Evolutionary conservation across 2,797 vertebrate genomes (phyloP), one percentile per base, ranked within the genome.

Genomic region (Gymnocypris eckloni): DNA sequence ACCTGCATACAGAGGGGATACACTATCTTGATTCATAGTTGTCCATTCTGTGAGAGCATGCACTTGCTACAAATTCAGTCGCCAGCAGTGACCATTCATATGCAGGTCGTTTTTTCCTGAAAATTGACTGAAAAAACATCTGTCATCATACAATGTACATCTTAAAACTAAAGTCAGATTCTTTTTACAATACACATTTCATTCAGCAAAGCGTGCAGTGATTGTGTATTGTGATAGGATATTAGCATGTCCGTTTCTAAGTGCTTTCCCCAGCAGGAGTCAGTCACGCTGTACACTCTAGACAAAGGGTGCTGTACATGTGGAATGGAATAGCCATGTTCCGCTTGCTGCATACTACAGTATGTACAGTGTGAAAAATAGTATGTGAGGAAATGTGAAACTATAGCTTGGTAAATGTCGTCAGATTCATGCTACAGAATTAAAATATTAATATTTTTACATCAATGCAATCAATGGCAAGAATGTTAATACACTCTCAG

Each of bases 1-100:
- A 69, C 86, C 81, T 79, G 82, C 56, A 81, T 66, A 18, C 5
- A 75, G 75, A 77, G 20, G 59, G 54, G 12, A 56, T 45, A n/a
- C 15, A 12, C 28, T 28, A 45, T 45, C n/a, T 79, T 45, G 54
- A 64, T 28, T 64, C 16, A 39, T 28, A 11, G n/a, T 6, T 41
- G 25, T 72, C 64, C 33, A n/a, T 33, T 70, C 15, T 33, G 6
- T 69, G 45, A 67, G 37, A 66, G 16, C 12, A 13, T 80, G 59
- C 13, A 25, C 41, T 11, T 37, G 52, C n/a, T 9, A 7, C 45
- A 28, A 61, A 15, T 73, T 45, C n/a, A 56, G 9, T 41, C 16
- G 1, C 15, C 50, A 81, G 48, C 48, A 69, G 48, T 54, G 64
- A 59, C 70, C 50, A 43, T 72, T 72, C 52, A 72, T 56, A 28